Evolutionary conservation across 2,113 vertebrate genomes (phyloP), one percentile per base, ranked within the genome.

Genomic region (Solea solea): DNA sequence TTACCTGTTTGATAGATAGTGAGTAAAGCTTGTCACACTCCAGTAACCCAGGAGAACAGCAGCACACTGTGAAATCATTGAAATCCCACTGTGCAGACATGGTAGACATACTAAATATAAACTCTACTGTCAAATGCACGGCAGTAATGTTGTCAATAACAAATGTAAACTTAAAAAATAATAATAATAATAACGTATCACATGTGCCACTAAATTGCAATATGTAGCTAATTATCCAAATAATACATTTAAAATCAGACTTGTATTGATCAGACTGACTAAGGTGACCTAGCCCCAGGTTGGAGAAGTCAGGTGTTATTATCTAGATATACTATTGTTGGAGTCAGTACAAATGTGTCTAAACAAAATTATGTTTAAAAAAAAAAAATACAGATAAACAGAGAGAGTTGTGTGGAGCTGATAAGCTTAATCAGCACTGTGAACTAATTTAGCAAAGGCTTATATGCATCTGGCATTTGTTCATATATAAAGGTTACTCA

Each of bases 1-100:
- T 89, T 87, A 88, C 80, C 80, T 65, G 50, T 60, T 72, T 86
- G 81, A 84, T 81, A 65, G 80, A 80, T 83, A 77, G 80, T 40
- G 53, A 74, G 65, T 58, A 75, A 71, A 54, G 59, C 39, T 57
- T 28, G 48, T 80, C 76, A 83, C 75, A 69, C 63, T 61, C 69
- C 55, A 61, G 15, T 56, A 70, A 41, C 61, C 66, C 53, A 10
- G 46, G 64, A 74, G 59, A 70, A 46, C 8, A 40, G 41, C 13
- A 16, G 61, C 7, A 5, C 21, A 27, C 74, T 79, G 75, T 58
- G 34, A 34, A 34, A 34, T 34, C 34, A 34, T 34, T 74, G 25
- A 62, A 3, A 46, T 59, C 59, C 16, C 39, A 15, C 71, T 42
- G 41, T 42, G 9, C 9, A 62, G 16, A 27, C 27, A 55, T n/a